phyloP scores from a whole-genome alignment of 2,888 invertebrate genomes.

The Campopleginae sp. region DNA sequence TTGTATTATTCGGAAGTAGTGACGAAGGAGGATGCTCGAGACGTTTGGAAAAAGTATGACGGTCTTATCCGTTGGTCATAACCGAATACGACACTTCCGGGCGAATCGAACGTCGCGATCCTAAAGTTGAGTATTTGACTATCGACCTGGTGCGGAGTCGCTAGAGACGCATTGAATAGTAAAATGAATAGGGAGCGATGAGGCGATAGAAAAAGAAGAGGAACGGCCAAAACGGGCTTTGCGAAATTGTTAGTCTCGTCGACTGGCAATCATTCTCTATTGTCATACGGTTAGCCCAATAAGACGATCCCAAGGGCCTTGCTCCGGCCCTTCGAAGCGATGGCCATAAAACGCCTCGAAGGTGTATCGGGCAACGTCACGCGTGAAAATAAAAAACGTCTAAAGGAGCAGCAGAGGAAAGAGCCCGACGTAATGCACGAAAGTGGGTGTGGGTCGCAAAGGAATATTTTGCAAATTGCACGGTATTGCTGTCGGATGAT shows the following conservation, averaged over 20 bases:
- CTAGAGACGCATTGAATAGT: constrained; percentile 1
- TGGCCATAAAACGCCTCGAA: constrained; percentile 2
- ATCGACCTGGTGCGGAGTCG: constrained; percentile 12
- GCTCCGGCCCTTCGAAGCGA: constrained; percentile 1
- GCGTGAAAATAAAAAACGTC: background rate
- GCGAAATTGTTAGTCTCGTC: background rate
- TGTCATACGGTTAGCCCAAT: constrained; percentile 51
- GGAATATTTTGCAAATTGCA: constrained; percentile 49
- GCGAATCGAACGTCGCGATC: constrained; percentile 26
- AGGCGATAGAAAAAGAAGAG: constrained; percentile 7
- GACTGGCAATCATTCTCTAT: constrained; percentile 51
- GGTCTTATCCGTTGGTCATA: constrained; percentile 11
- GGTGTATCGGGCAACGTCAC: constrained; percentile 5
- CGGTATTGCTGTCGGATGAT: constrained; percentile 34
- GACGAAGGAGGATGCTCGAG: background rate
- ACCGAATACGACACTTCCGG: constrained; percentile 46
- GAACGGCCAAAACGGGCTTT: background rate
- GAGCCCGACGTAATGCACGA: background rate
- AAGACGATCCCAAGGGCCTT: constrained; percentile 41
- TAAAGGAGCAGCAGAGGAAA: background rate
- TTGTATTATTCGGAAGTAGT: background rate
- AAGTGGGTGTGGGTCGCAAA: background rate
- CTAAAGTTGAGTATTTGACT: constrained; percentile 21
- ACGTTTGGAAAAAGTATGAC: background rate
- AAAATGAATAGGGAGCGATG: background rate